A percentile compares a stretch with the other conserved stretches of the same genome.
Conservation (phyloP, 2,888 invertebrate genomes). For the Agrypnus murinus region DNA sequence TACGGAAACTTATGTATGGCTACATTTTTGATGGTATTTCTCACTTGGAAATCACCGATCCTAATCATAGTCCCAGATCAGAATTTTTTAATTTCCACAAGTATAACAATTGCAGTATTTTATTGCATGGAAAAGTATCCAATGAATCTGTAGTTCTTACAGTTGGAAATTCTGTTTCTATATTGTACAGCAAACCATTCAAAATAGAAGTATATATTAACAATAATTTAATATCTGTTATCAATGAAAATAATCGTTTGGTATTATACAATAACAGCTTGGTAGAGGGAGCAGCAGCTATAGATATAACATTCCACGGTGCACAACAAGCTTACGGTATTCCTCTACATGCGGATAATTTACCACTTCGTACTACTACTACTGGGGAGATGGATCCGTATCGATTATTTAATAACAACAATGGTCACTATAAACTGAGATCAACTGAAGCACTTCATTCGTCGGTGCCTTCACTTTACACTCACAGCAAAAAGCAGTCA, state of each 20-base stretch:
- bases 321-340: conserved; percentile 94
- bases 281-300: conserved; percentile 71
- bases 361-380: conserved; percentile 77
- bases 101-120: no score
- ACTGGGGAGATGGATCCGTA: conserved; percentile 85
- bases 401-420: conserved; percentile 94
- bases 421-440: conserved; percentile 95
- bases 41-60: no score
- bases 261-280: conserved; percentile 48
- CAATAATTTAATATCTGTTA: conserved; percentile 80
- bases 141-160: no score
- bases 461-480: conserved; percentile 90
- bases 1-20: no score
- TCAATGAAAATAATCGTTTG: conserved; percentile 62
- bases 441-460: conserved; percentile 96
- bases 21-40: no score
- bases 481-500: conserved; percentile 85
- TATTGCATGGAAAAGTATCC: no score
- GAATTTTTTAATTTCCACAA: no score
- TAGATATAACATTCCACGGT: conserved; percentile 92
- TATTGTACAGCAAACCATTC: no score
- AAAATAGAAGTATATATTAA: conserved; percentile 84
- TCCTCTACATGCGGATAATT: conserved; percentile 94
- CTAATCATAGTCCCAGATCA: no score
- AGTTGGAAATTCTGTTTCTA: no score